A percentile compares a stretch with the other conserved stretches of the same genome.
Evolutionary conservation across 2,113 vertebrate species (phyloP).

Genomic region (Labeo catla): DNA sequence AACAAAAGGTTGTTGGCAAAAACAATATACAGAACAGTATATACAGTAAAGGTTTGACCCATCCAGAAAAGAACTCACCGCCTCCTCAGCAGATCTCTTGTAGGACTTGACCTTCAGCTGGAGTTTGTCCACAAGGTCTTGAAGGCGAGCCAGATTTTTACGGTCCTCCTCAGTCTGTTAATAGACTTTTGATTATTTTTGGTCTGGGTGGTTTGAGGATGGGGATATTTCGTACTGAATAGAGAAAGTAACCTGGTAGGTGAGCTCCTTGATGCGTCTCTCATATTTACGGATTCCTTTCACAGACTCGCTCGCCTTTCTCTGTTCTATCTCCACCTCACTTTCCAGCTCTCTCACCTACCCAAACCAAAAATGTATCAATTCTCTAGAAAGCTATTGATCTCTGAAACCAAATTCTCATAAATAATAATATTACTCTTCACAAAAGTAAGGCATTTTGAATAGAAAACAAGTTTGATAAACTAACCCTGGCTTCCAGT

Average conservation of each 20-base stretch:
- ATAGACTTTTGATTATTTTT: neutral
- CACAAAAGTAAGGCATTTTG: neutral
- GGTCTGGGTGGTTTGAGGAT: neutral
- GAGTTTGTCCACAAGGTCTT: constrained; percentile 80
- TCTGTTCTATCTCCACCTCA: constrained; percentile 61
- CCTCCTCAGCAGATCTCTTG: constrained; percentile 77
- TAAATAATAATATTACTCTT: neutral
- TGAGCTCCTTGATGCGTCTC: constrained; percentile 82
- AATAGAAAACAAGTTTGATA: neutral
- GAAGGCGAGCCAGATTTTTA: constrained; percentile 76
- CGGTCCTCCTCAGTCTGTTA: constrained; percentile 72
- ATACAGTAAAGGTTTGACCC: neutral
- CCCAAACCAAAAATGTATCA: neutral
- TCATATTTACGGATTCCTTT: constrained; percentile 84
- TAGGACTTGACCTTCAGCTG: constrained; percentile 81
- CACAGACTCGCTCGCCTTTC: constrained; percentile 72
- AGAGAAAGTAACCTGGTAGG: constrained; percentile 72
- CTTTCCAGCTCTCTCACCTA: constrained; percentile 80
- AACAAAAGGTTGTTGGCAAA: neutral
- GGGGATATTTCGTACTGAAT: neutral
- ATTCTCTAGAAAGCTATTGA: neutral
- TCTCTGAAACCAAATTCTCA: neutral
- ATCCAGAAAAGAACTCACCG: constrained; percentile 51
- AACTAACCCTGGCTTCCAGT: constrained; percentile 77
- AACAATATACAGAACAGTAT: neutral